Percentiles rank a stretch among this genome's conserved stretches.
phyloP scores from a whole-genome alignment of 2,113 vertebrate species.

The Cyanistes caeruleus region DNA sequence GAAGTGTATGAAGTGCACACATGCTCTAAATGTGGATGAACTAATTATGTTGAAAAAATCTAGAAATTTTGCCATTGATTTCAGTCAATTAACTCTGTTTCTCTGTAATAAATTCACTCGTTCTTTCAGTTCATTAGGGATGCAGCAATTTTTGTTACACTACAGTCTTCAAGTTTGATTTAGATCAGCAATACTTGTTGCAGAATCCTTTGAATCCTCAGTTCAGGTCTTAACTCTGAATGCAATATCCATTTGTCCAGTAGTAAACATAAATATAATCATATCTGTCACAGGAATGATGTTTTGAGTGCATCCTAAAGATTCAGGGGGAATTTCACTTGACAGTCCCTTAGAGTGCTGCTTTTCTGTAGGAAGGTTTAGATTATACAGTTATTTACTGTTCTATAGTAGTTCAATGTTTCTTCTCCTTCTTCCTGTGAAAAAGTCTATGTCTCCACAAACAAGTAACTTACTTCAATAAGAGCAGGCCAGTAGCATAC shows the following conservation, averaged over 20 bases:
- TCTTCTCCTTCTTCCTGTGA: neutral
- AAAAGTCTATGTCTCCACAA: neutral
- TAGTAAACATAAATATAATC: neutral
- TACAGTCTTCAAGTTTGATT: neutral
- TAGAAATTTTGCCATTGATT: neutral
- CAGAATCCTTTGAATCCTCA: neutral
- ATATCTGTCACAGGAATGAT: neutral
- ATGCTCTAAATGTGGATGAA: neutral
- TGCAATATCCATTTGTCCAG: neutral
- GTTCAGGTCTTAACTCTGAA: neutral
- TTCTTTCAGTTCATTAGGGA: conserved; percentile 7
- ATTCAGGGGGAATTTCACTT: neutral
- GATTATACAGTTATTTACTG: neutral
- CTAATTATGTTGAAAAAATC: neutral
- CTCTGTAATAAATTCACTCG: neutral
- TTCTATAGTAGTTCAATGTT: neutral
- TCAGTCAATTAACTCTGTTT: neutral
- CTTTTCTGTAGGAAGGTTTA: neutral
- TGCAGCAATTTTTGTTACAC: neutral
- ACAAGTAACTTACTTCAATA: neutral
- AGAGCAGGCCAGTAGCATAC: neutral
- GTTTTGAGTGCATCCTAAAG: neutral
- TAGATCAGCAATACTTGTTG: neutral
- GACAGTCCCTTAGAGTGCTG: neutral
- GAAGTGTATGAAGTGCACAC: neutral